Evolutionary conservation across 1,140 invertebrate species (phyloP).

Genomic region (Drosophila micromelanica): DNA sequence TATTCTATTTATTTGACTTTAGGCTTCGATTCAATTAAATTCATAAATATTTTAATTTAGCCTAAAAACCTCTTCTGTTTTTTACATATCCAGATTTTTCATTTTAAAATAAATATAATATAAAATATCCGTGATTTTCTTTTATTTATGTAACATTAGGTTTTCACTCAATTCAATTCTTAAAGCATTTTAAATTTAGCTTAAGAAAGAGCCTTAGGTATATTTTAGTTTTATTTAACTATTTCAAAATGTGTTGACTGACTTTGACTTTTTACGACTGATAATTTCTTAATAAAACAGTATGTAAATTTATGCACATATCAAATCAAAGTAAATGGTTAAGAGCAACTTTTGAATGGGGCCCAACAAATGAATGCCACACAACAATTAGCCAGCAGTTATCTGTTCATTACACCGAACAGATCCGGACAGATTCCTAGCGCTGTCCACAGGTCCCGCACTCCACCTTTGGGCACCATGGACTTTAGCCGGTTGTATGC

Average conservation of each 20-base stretch:
- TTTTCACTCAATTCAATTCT: too few species aligned
- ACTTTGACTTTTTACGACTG: not conserved
- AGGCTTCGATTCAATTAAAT: too few species aligned
- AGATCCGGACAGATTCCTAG: conserved; percentile 25
- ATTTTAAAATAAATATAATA: too few species aligned
- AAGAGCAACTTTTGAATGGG: not conserved
- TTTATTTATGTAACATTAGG: too few species aligned
- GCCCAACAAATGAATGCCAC: not conserved
- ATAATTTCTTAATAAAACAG: conserved; percentile 6
- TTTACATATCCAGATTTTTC: too few species aligned
- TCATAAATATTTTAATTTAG: too few species aligned
- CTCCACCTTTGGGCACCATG: not conserved
- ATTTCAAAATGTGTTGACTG: not conserved
- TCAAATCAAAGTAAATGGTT: conserved; percentile 24
- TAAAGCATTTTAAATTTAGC: too few species aligned
- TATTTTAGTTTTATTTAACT: too few species aligned
- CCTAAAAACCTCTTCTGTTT: too few species aligned
- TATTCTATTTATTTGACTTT: too few species aligned
- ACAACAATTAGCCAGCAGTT: conserved; percentile 76
- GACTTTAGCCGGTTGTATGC: conserved; percentile 3
- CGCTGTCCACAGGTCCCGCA: conserved; percentile 3
- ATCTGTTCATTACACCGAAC: conserved; percentile 72
- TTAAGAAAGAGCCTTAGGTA: too few species aligned
- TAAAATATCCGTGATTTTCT: too few species aligned
- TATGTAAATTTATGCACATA: conserved; percentile 27